phyloP scores from a whole-genome alignment of 2,888 invertebrate genomes.

The Phrixothrix hirtus region DNA sequence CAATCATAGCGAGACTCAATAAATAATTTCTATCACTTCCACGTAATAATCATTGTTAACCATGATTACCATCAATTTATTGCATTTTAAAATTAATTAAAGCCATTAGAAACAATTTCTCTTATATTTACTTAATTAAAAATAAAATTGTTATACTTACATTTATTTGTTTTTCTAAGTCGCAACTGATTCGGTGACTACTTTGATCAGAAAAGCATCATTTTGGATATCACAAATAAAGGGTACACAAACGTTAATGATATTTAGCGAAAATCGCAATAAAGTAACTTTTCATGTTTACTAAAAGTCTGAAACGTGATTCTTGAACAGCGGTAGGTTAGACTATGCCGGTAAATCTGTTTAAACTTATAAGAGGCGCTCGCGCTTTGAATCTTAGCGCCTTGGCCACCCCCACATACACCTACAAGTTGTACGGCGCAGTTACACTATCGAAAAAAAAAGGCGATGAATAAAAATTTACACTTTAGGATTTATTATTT shows the following conservation, averaged over 20 bases:
- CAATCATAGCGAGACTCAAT: constrained; percentile 24
- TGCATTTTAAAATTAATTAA: too few relatives aligned
- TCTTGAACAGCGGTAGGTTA: constrained; percentile 23
- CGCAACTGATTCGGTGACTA: too few relatives aligned
- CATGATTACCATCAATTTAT: constrained; percentile 17
- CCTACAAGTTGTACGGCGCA: constrained; percentile 18
- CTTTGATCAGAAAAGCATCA: too few relatives aligned
- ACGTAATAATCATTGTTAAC: constrained; percentile 24
- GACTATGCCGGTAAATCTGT: constrained; percentile 30
- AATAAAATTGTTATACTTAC: too few relatives aligned
- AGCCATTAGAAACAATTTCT: too few relatives aligned
- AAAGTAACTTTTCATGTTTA: background rate
- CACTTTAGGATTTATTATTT: constrained; percentile 3
- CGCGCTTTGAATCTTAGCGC: constrained; percentile 32
- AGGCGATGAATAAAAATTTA: background rate
- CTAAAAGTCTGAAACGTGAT: constrained; percentile 12
- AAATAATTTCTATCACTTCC: constrained; percentile 21
- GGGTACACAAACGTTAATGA: too few relatives aligned
- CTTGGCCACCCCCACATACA: constrained; percentile 30
- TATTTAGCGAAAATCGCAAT: too few relatives aligned
- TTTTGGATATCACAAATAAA: too few relatives aligned
- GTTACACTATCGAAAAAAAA: constrained; percentile 1
- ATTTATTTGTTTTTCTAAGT: too few relatives aligned
- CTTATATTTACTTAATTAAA: too few relatives aligned
- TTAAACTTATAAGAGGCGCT: constrained; percentile 25